phyloP scores from a whole-genome alignment of 2,113 vertebrate species.

The Pelmatolapia mariae region DNA sequence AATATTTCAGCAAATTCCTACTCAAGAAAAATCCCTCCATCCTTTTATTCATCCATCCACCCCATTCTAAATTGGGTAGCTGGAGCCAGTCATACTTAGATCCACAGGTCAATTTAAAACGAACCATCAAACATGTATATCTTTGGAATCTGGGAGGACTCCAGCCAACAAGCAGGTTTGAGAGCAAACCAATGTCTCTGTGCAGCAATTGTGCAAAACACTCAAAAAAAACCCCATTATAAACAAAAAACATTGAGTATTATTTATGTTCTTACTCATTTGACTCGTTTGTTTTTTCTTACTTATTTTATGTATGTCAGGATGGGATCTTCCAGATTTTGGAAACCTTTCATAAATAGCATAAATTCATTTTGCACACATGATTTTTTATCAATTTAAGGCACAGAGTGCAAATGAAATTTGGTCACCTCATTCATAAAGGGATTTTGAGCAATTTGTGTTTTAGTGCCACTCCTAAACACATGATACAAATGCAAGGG shows the following conservation, averaged over 20 bases:
- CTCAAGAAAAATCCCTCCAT: background rate
- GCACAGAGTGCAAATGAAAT: background rate
- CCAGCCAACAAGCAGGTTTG: background rate
- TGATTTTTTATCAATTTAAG: background rate
- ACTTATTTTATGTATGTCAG: background rate
- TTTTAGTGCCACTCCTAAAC: background rate
- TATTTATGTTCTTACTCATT: background rate
- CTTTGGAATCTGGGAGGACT: background rate
- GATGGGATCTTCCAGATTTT: background rate
- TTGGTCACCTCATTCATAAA: background rate
- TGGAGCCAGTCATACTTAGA: background rate
- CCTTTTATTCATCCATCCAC: background rate
- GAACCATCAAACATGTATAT: background rate
- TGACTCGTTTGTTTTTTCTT: background rate
- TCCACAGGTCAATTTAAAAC: background rate
- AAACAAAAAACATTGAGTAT: background rate
- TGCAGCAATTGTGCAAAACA: background rate
- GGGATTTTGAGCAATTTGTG: background rate
- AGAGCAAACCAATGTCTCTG: background rate
- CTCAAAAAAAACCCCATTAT: fast-evolving
- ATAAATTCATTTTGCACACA: background rate
- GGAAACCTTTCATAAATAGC: background rate
- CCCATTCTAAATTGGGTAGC: background rate
- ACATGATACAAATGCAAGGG: background rate
- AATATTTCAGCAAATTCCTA: background rate